Evolutionary conservation across 2,113 vertebrate genomes (phyloP).

Genomic region (Machaerirhynchus nigripectus): DNA sequence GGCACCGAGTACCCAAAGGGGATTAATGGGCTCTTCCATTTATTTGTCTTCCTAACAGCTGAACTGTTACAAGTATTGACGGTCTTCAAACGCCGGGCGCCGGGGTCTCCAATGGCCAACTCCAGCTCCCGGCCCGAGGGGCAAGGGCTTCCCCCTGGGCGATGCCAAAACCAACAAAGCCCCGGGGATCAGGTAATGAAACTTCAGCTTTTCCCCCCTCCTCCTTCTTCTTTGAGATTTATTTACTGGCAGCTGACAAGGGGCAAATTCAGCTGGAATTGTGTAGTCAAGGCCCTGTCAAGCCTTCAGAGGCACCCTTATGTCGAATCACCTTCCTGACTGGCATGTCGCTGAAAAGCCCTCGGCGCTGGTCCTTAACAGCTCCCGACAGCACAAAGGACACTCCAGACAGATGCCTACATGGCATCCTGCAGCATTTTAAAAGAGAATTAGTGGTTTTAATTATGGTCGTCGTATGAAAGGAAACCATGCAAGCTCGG

Average conservation of each 20-base stretch:
- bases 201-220: constrained; percentile 71
- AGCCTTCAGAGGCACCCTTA: constrained; percentile 81
- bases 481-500: constrained; percentile 83
- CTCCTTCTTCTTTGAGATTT: constrained; percentile 72
- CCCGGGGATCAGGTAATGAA: constrained; percentile 81
- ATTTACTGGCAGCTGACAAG: constrained; percentile 86
- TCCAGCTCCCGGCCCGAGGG: constrained; percentile 74
- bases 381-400: constrained; percentile 89
- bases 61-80: constrained; percentile 86
- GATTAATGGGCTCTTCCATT: constrained; percentile 86
- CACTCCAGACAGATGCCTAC: constrained; percentile 88
- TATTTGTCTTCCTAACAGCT: constrained; percentile 87
- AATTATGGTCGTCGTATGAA: constrained; percentile 87
- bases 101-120: constrained; percentile 77
- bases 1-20: constrained; percentile 80
- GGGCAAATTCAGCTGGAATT: constrained; percentile 82
- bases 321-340: constrained; percentile 85
- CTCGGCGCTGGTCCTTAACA: constrained; percentile 81
- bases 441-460: constrained; percentile 91
- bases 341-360: constrained; percentile 84
- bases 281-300: constrained; percentile 83
- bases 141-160: constrained; percentile 74
- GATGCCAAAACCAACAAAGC: constrained; percentile 81
- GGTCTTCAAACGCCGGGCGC: constrained; percentile 78
- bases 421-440: constrained; percentile 89